A percentile compares a stretch with the other conserved stretches of the same genome.
Conservation (phyloP, 2,113 vertebrate genomes). For the Marcusenius ussheri region DNA sequence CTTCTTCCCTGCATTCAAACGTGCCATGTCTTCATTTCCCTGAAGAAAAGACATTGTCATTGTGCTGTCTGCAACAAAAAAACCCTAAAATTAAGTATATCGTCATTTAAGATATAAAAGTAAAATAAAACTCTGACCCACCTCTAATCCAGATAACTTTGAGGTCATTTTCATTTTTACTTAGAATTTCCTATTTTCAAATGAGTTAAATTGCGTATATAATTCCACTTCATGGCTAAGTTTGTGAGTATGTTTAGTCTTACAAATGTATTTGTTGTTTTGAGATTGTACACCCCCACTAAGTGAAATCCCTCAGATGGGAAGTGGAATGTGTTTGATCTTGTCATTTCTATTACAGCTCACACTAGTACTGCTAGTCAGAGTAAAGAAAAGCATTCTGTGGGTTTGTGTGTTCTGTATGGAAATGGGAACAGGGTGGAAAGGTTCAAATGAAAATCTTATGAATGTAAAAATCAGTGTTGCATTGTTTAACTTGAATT, state of each 20-base stretch:
- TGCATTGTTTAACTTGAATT: not conserved
- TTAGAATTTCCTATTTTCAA: not conserved
- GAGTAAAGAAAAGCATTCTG: not conserved
- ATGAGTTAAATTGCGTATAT: not conserved
- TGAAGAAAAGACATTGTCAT: not conserved
- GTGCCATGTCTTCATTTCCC: not conserved
- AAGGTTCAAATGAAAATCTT: not conserved
- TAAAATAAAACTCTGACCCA: not conserved
- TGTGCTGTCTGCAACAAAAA: not conserved
- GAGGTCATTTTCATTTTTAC: not conserved
- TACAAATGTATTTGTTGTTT: not conserved
- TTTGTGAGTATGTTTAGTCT: not conserved
- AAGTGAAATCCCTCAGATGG: not conserved
- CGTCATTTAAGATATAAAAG: not conserved
- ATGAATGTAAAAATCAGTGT: not conserved
- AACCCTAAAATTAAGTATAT: not conserved
- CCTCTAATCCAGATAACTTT: not conserved
- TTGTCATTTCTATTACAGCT: not conserved
- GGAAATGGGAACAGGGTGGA: not conserved
- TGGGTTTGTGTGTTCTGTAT: not conserved
- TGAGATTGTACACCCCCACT: not conserved
- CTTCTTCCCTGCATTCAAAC: not conserved
- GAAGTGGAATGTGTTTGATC: not conserved
- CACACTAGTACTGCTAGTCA: not conserved
- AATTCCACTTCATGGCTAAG: not conserved